Conservation (phyloP, 2,113 vertebrate genomes). For the Dipodomys merriami region DNA sequence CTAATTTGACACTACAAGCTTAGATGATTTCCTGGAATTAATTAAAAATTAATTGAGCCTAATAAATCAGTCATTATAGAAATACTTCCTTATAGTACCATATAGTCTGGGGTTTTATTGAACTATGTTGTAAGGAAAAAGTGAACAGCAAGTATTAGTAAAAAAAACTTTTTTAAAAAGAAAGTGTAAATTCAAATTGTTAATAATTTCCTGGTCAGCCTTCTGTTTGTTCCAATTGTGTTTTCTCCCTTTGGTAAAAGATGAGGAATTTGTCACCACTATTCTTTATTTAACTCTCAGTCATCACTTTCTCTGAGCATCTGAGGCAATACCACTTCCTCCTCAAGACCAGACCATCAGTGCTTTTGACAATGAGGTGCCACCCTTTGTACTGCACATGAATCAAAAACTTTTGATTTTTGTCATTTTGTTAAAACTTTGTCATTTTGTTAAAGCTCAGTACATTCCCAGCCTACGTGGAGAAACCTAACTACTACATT, state of each 20-base stretch:
- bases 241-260: not conserved
- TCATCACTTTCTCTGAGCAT: constrained; percentile 20
- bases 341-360: not conserved
- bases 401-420: no score
- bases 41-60: constrained; percentile 67
- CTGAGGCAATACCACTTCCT: not conserved
- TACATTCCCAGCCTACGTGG: not conserved
- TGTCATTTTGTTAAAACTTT: not conserved
- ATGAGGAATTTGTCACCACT: not conserved
- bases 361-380: not conserved
- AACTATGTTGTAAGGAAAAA: constrained; percentile 19
- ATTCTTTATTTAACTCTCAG: not conserved
- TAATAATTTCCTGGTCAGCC: not conserved
- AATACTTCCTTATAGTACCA: constrained; percentile 39
- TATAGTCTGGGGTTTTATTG: constrained; percentile 19
- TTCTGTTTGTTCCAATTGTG: not conserved
- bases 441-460: not conserved
- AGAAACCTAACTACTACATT: constrained; percentile 12
- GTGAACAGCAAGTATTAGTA: constrained; percentile 33
- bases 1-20: constrained; percentile 45
- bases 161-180: constrained; percentile 33
- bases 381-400: not conserved
- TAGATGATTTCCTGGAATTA: constrained; percentile 65
- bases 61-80: constrained; percentile 59
- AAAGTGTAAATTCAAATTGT: constrained; percentile 43